Percentiles rank a stretch among this genome's conserved stretches.
These are phyloP conservation scores for Holocentrus rufus DNA, from an alignment of 2,797 vertebrate species.

Conservation along the genomic window DNA sequence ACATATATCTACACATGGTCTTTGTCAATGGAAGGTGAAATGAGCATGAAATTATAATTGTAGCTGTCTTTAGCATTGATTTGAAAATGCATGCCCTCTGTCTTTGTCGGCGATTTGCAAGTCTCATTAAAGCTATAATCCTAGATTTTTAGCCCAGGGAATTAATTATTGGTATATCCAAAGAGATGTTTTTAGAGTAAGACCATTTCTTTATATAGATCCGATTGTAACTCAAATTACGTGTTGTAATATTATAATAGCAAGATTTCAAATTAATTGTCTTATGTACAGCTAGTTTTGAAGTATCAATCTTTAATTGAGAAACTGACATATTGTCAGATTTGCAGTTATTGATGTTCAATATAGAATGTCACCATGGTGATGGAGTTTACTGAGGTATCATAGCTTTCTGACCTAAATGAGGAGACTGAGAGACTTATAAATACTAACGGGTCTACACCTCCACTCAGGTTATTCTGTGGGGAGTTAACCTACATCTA, in stretches of 20 bases:
- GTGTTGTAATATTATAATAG: background rate
- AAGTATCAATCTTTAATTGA: slow-evolving; percentile 4
- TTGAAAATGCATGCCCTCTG: slow-evolving; percentile 17
- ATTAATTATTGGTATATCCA: background rate
- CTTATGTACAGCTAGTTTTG: background rate
- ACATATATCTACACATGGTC: slow-evolving; percentile 13
- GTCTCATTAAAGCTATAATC: slow-evolving; percentile 8
- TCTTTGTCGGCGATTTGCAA: slow-evolving; percentile 17
- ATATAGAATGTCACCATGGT: slow-evolving; percentile 25
- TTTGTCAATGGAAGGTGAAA: slow-evolving; percentile 48
- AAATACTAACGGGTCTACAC: slow-evolving; percentile 65
- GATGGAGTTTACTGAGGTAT: slow-evolving; percentile 16
- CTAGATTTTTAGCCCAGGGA: too few species aligned
- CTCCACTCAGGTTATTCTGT: slow-evolving; percentile 60
- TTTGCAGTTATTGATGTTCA: slow-evolving; percentile 24
- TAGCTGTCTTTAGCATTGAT: background rate
- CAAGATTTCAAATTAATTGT: background rate
- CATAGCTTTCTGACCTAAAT: slow-evolving; percentile 49
- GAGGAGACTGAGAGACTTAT: slow-evolving; percentile 37
- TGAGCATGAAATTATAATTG: slow-evolving; percentile 24
- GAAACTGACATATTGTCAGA: slow-evolving; percentile 8
- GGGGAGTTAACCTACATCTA: slow-evolving; percentile 74
- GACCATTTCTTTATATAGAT: too few species aligned
- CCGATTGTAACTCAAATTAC: background rate
- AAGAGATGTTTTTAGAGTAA: too few species aligned